Base-by-base conservation (phyloP, 2,888 invertebrate species). In the Acholoe squamosa region DNA sequence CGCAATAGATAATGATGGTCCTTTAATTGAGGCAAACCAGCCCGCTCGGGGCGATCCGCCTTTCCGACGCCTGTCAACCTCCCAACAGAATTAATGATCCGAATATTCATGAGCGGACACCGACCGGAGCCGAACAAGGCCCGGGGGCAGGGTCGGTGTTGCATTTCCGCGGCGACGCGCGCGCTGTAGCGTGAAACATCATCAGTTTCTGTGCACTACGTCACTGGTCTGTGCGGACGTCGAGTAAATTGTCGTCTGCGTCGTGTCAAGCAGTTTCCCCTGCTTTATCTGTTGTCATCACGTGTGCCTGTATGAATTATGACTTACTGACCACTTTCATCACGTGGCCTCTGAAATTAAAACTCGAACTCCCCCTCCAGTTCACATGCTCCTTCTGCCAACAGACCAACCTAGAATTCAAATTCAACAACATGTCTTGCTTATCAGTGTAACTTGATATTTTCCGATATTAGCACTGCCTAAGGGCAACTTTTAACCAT, bases 21-120 rank as follows among this genome's bases (percentile, higher is more conserved):
- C 80, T 34, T 80, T 80, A 80, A 80, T 80, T 80, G 80, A 80
- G 43, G 80, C 80, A 43, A 25, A 33, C 80, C 22, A 43, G 33
- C 12, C 34, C 12, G 80, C 80, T 80, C 80, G 25, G 80, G 80
- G 33, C 34, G 16, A 3, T 31, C 80, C 43, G 80, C 43, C 80
- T 34, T 43, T n/a, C 80, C 33, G 80, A 80, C 80, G 33, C 33
- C 80, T 43, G 80, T 80, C 80, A 80, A 43, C 22, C 34, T n/a
- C 80, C 34, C 80, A 43, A 10, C 43, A 28, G 14, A 56, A 54
- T 86, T 86, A 86, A 86, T 86, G 86, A 33, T 14, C 19, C 54
- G 86, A 86, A 86, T 86, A 86, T 86, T 86, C 86, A 86, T 86
- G 86, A 86, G 86, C 54, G 31, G 28, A 54, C 54, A 54, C 52